A percentile compares a stretch with the other conserved stretches of the same genome.
Evolutionary conservation across 2,888 invertebrate species (phyloP).

Genomic region (Leucania comma): DNA sequence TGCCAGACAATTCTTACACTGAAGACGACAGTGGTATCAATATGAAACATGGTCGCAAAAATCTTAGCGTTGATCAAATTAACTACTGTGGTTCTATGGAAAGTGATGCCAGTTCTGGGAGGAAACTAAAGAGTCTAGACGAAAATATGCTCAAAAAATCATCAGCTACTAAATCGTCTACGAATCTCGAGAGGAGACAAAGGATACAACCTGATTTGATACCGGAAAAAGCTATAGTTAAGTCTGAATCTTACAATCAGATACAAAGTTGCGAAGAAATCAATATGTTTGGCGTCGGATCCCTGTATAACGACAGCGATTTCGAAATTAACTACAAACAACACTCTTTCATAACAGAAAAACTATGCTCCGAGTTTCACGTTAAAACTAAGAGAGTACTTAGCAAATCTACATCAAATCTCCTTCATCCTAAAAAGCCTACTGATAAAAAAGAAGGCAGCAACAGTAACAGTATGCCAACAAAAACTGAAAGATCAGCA

Average conservation of each 20-base stretch:
- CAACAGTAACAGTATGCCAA: slow-evolving; percentile 89
- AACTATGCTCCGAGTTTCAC: slow-evolving; percentile 93
- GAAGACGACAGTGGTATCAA: slow-evolving; percentile 85
- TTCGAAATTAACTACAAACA: slow-evolving; percentile 90
- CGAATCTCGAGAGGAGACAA: slow-evolving; percentile 87
- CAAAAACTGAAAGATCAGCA: slow-evolving; percentile 83
- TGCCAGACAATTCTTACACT: slow-evolving; percentile 82
- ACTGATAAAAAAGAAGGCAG: slow-evolving; percentile 87
- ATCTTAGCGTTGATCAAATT: slow-evolving; percentile 88
- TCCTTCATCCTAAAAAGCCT: slow-evolving; percentile 91
- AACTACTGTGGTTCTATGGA: slow-evolving; percentile 90
- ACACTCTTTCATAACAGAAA: slow-evolving; percentile 93
- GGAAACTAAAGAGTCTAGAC: slow-evolving; percentile 87
- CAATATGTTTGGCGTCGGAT: slow-evolving; percentile 89
- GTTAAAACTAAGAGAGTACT: slow-evolving; percentile 92
- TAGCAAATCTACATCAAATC: slow-evolving; percentile 92
- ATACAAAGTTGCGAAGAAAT: slow-evolving; percentile 90
- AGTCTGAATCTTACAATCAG: slow-evolving; percentile 88
- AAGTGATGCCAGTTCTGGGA: slow-evolving; percentile 87
- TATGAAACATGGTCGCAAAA: slow-evolving; percentile 87
- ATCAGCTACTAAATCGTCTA: slow-evolving; percentile 85
- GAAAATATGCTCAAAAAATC: slow-evolving; percentile 89
- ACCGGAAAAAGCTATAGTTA: slow-evolving; percentile 87
- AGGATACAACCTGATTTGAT: slow-evolving; percentile 89
- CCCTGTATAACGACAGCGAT: slow-evolving; percentile 90